A percentile compares a stretch with the other conserved stretches of the same genome.
phyloP scores from a whole-genome alignment of 2,888 invertebrate genomes.

The Drosophila barbarae region DNA sequence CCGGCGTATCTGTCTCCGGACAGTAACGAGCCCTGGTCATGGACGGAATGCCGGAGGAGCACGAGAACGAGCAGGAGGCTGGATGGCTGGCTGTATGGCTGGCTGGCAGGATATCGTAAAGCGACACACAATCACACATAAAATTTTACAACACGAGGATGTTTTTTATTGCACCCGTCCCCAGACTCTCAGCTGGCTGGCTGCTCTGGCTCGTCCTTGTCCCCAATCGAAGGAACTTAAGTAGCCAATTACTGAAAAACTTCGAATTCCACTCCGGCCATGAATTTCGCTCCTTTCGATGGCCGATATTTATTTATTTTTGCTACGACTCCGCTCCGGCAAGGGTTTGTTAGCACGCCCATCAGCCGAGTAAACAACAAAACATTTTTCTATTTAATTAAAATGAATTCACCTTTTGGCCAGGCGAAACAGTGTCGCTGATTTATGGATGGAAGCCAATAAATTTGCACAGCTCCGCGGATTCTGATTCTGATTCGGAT shows the following conservation, averaged over 20 bases:
- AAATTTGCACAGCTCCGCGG: slow-evolving; percentile 58
- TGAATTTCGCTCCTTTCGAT: slow-evolving; percentile 50
- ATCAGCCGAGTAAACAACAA: slow-evolving; percentile 57
- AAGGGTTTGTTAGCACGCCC: slow-evolving; percentile 54
- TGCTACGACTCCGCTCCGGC: slow-evolving; percentile 3
- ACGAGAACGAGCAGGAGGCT: slow-evolving; percentile 2
- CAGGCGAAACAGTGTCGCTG: slow-evolving; percentile 44
- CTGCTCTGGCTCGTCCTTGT: slow-evolving; percentile 22
- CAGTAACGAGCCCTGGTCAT: slow-evolving; percentile 63
- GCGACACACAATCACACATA: slow-evolving; percentile 74
- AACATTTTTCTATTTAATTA: slow-evolving; percentile 75
- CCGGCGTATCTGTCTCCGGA: slow-evolving; percentile 51
- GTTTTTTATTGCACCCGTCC: slow-evolving; percentile 69
- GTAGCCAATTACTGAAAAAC: slow-evolving; percentile 71
- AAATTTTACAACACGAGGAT: slow-evolving; percentile 73
- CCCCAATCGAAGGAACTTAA: slow-evolving; percentile 68
- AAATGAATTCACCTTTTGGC: slow-evolving; percentile 70
- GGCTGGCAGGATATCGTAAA: slow-evolving; percentile 69
- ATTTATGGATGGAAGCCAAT: slow-evolving; percentile 68
- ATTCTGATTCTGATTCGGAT: slow-evolving; percentile 13
- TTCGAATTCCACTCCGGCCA: slow-evolving; percentile 59
- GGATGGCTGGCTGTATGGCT: slow-evolving; percentile 17
- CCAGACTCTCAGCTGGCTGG: slow-evolving; percentile 16
- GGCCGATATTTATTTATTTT: slow-evolving; percentile 16
- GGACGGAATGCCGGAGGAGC: slow-evolving; percentile 15